Conservation (phyloP, 2,888 invertebrate species). For the Polyploca ridens region DNA sequence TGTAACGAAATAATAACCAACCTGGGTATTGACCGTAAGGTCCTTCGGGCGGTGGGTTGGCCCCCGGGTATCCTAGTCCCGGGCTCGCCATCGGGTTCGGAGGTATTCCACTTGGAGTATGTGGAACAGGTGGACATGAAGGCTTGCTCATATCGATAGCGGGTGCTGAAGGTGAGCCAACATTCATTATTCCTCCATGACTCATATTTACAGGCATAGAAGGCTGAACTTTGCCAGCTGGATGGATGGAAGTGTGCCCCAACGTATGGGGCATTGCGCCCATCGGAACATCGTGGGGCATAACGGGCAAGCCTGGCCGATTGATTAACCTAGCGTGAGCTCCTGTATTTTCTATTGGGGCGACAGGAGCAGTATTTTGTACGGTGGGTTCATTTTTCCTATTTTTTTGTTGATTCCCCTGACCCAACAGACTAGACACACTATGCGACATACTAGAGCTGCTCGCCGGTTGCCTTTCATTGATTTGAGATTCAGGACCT, state of each 20-base stretch:
- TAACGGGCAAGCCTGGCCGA: conserved; percentile 32
- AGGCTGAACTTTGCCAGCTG: conserved; percentile 29
- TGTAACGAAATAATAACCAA: conserved; percentile 33
- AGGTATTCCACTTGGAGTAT: conserved; percentile 37
- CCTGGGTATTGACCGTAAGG: conserved; percentile 76
- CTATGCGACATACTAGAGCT: conserved; percentile 70
- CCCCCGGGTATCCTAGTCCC: conserved; percentile 52
- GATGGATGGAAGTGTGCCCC: conserved; percentile 16
- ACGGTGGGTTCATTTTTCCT: conserved; percentile 43
- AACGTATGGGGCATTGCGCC: conserved; percentile 36
- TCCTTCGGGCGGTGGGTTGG: conserved; percentile 61
- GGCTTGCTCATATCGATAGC: conserved; percentile 43
- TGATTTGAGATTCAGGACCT: conserved; percentile 52
- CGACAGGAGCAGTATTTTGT: conserved; percentile 40
- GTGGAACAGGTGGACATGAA: conserved; percentile 32
- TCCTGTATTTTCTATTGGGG: conserved; percentile 46
- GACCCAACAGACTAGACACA: conserved; percentile 72
- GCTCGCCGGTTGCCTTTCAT: conserved; percentile 40
- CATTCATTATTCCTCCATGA: conserved; percentile 55
- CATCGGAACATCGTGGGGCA: conserved; percentile 42
- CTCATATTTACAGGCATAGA: conserved; percentile 50
- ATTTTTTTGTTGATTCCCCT: conserved; percentile 41
- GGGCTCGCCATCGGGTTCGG: conserved; percentile 46
- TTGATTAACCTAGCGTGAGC: conserved; percentile 28
- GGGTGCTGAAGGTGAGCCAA: conserved; percentile 45